Base-by-base conservation (phyloP, 2,888 invertebrate genomes). In the Andrena dorsata region DNA sequence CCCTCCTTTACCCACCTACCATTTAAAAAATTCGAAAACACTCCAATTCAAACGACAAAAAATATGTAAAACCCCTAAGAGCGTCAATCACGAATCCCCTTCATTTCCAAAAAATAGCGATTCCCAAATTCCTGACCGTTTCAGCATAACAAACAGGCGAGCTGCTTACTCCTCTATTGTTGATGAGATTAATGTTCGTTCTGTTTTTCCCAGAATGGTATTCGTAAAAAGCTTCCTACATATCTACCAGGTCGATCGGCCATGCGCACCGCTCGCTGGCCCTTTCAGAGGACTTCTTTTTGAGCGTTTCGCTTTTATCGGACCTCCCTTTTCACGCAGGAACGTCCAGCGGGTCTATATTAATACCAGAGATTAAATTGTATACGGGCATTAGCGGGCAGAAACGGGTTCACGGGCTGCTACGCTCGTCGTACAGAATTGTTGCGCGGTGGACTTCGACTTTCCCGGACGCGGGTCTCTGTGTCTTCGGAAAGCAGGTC, bases 401-500 rank as follows among this genome's bases (percentile, higher is more conserved):
- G n/a, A 32, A 41, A 47, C 23, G 47, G 32, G 64, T 56, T 32
- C 41, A 56, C 26, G 47, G 30, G 20, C 16, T 32, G 32, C 23
- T 32, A 35, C 60, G 65, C 23, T 49, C 35, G 65, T 60, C 49
- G 8, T 56, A 30, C 28, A 28, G n/a, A 30, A 65, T 60, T 60
- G 61, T 63, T 53, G n/a, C 53, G 35, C 23, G 35, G 10, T 47
- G 20, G 51, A 66, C 72, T 56, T 47, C 56, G 26, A 60, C 60
- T 47, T 26, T 71, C n/a, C 72, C 65, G 41, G 65, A 2, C 32
- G 8, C 72, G 13, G 5, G 41, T 13, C 26, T 8, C 47, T 30
- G 13, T 41, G 65, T 61, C 51, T 69, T 26, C 3, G 26, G 13
- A 63, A 80, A 77, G 66, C 61, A 77, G 80, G 80, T 77, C 72